These are phyloP conservation scores for Acanthornis magna DNA, from an alignment of 2,797 vertebrate species.

Conservation along the genomic window DNA sequence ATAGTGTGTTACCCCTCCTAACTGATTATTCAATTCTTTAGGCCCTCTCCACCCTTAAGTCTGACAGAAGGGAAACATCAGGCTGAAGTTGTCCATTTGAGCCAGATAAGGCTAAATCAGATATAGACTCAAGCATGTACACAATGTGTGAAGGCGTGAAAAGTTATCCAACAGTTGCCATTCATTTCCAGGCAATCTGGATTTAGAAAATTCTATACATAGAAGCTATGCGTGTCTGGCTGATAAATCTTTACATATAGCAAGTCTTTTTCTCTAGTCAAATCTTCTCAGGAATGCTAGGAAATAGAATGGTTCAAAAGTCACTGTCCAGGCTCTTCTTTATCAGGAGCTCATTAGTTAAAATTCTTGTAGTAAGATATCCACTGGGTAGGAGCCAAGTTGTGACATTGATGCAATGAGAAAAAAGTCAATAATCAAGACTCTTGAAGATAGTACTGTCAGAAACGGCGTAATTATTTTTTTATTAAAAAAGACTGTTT, in stretches of 20 bases:
- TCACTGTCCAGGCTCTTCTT: background rate
- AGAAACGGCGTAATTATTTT: background rate
- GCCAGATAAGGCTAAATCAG: background rate
- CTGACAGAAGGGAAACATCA: background rate
- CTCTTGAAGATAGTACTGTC: background rate
- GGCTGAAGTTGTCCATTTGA: background rate
- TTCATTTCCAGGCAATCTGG: background rate
- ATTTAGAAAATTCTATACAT: background rate
- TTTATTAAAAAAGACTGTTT: background rate
- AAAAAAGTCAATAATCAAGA: background rate
- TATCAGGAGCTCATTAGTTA: background rate
- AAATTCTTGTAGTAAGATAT: background rate
- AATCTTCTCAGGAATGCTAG: background rate
- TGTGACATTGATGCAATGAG: background rate
- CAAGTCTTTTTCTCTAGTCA: background rate
- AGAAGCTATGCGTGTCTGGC: background rate
- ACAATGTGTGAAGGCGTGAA: background rate
- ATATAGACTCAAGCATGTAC: background rate
- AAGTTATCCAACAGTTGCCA: background rate
- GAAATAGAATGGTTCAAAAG: background rate
- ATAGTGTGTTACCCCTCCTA: background rate
- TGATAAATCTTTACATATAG: background rate
- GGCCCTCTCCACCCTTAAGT: background rate
- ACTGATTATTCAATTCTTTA: background rate
- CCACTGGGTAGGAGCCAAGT: background rate